phyloP scores from a whole-genome alignment of 2,888 invertebrate species.

The Allygus modestus region DNA sequence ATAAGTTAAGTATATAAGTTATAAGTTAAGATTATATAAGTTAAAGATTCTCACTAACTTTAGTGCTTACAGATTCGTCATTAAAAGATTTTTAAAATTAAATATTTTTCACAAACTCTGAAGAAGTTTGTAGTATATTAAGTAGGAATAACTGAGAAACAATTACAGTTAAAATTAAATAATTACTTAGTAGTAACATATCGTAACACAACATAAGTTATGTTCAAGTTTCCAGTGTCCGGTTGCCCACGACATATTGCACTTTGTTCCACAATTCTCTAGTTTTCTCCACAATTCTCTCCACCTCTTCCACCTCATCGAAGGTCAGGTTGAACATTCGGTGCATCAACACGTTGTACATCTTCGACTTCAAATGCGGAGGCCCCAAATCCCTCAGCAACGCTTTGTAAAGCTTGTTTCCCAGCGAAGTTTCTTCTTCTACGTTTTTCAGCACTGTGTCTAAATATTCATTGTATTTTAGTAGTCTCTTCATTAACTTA shows the following conservation, averaged over 20 bases:
- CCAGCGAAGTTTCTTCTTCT: slow-evolving; percentile 27
- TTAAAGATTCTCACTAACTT: no score
- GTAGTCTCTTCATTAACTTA: slow-evolving; percentile 31
- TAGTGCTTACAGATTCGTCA: no score
- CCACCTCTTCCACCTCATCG: slow-evolving; percentile 40
- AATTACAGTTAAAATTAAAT: no score
- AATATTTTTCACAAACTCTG: no score
- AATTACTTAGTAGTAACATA: no score
- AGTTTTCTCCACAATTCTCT: slow-evolving; percentile 43
- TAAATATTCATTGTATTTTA: slow-evolving; percentile 48
- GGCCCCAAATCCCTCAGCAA: slow-evolving; percentile 45
- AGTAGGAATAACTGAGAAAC: no score
- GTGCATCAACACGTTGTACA: slow-evolving; percentile 53
- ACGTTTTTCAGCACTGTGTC: slow-evolving; percentile 32
- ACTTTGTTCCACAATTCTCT: slow-evolving; percentile 53
- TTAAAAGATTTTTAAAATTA: no score
- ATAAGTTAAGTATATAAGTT: no score
- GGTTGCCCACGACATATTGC: slow-evolving; percentile 34
- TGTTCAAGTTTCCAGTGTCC: slow-evolving; percentile 5
- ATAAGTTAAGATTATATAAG: no score
- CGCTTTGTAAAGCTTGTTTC: slow-evolving; percentile 41
- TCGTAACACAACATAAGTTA: no score
- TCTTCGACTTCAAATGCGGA: slow-evolving; percentile 25
- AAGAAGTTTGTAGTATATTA: no score
- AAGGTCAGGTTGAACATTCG: slow-evolving; percentile 52